Base-by-base conservation (phyloP, 2,888 invertebrate species). In the Rhamnusium bicolor region DNA sequence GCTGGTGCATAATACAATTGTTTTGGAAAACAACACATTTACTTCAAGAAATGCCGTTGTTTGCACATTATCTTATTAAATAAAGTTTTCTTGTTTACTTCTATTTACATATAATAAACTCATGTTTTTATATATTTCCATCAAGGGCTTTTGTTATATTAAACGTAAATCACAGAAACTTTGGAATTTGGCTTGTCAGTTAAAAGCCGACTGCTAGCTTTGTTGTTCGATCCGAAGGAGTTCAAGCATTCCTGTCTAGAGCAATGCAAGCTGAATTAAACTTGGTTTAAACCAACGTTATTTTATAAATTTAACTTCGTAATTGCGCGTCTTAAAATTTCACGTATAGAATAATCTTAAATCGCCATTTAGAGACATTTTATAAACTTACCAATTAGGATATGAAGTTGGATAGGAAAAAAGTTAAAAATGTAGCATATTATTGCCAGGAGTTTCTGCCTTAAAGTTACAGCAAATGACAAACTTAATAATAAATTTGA, bases 271-370 rank as follows among this genome's bases (percentile, higher is more conserved):
- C 71, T 47, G 47, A 65, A 71, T 65, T 65, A 65, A 65, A 65
- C 65, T 65, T 53, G 53, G 29, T 53, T 58, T 47, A 61, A 67
- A 29, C 46, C 53, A 60, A 53, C 54, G 67, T 67, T 67, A 67
- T 72, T 72, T 72, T 61, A 54, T 46, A 62, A 72, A 49, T 72
- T n/a, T 62, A 61, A 58, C 56, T 60, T 68, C 49, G 16, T 46
- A 24, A 66, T 40, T 61, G n/a, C 7, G 10, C 29, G 49, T 67
- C 32, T 62, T 49, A 65, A 54, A 53, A 49, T 46, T 63, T 47
- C 14, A 24, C 21, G 18, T 16, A 19, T 49, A 19, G 21, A 6
- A 12, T 63, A 63, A n/a, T n/a, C n/a, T n/a, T n/a, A n/a, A n/a
- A n/a, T n/a, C n/a, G n/a, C n/a, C n/a, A n/a, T n/a, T n/a, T n/a